Conservation (phyloP, 2,113 vertebrate genomes). For the Sander lucioperca region DNA sequence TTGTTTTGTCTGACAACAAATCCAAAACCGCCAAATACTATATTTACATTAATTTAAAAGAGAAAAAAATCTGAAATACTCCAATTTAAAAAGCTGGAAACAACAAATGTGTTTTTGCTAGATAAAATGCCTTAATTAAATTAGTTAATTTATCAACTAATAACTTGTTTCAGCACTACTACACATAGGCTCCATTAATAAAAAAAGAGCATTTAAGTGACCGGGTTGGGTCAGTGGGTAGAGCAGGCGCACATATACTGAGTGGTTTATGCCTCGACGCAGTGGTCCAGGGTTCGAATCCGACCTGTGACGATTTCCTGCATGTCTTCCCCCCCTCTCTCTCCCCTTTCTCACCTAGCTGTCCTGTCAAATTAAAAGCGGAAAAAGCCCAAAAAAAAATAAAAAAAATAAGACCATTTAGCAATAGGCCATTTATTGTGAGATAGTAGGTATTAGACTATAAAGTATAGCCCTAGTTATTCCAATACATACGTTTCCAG, state of each 20-base stretch:
- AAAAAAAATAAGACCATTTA: conserved; percentile 47
- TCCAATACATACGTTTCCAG: conserved; percentile 61
- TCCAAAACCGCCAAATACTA: background rate
- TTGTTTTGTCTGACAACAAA: conserved; percentile 1
- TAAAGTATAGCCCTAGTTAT: conserved; percentile 71
- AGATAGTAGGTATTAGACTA: conserved; percentile 56
- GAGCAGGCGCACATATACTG: no score
- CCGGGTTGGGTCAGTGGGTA: no score
- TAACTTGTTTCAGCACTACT: background rate
- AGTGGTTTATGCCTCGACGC: no score
- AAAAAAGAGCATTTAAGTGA: conserved; percentile 33
- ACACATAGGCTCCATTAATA: conserved; percentile 19
- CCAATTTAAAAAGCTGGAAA: conserved; percentile 2
- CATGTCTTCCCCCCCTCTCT: no score
- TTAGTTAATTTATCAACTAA: background rate
- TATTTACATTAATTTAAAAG: background rate
- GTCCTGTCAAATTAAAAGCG: no score
- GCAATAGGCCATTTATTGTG: conserved; percentile 71
- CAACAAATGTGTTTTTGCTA: conserved; percentile 17
- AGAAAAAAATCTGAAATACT: background rate
- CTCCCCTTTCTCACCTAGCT: no score
- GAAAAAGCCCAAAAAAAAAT: no score
- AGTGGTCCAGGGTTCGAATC: no score
- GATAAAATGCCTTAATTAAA: conserved; percentile 14
- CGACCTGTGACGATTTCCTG: no score